These are phyloP conservation scores for Akabosia matsudoensis DNA, from an alignment of 1,140 invertebrate species.

Conservation along the genomic window DNA sequence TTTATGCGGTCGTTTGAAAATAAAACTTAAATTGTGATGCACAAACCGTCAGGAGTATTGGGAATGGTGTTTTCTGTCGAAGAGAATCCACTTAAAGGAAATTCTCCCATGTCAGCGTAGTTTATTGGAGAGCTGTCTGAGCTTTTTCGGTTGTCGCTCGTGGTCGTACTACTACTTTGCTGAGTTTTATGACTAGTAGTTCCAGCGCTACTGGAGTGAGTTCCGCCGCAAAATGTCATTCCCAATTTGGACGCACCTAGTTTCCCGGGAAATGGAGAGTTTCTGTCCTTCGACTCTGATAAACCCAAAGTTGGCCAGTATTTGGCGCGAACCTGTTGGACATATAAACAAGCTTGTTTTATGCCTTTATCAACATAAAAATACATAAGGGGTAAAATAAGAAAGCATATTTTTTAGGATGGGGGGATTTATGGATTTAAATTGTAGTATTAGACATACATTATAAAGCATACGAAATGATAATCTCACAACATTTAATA, in stretches of 20 bases:
- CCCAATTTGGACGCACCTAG: not conserved
- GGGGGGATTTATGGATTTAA: too few species aligned
- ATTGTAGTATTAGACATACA: too few species aligned
- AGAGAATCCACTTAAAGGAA: conserved; percentile 14
- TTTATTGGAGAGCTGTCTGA: conserved; percentile 33
- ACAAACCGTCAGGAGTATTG: too few species aligned
- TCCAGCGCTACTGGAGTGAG: not conserved
- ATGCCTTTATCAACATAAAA: too few species aligned
- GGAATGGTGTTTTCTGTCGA: not conserved
- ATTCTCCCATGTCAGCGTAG: conserved; percentile 40
- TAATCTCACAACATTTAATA: too few species aligned
- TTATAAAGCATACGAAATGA: too few species aligned
- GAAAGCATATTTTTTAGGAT: too few species aligned
- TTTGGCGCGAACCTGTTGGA: conserved; percentile 40
- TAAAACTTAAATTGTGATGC: too few species aligned
- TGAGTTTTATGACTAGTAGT: not conserved
- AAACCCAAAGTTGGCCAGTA: conserved; percentile 44
- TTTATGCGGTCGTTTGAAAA: too few species aligned
- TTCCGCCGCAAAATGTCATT: conserved; percentile 6
- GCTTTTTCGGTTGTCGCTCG: not conserved
- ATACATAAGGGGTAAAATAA: too few species aligned
- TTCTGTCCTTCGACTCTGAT: not conserved
- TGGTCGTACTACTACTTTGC: not conserved
- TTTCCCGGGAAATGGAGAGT: not conserved
- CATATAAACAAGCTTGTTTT: too few species aligned